Percentiles rank a stretch among this genome's conserved stretches.
phyloP scores from a whole-genome alignment of 2,888 invertebrate species.

The Adineta ricciae region DNA sequence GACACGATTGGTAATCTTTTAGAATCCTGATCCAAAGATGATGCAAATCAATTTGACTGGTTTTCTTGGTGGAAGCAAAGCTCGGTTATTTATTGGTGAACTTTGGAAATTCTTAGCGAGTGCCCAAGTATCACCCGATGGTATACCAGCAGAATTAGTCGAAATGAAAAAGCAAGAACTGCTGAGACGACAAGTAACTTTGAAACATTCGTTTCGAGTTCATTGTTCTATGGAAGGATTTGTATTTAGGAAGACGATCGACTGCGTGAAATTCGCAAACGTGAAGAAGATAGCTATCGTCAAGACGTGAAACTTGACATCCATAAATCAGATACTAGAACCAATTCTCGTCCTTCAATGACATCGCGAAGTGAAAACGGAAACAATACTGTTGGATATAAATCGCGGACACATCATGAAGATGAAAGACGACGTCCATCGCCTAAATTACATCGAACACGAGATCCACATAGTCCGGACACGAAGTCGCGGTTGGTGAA shows the following conservation, averaged over 20 bases:
- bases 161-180: constrained; percentile 30
- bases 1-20: background rate
- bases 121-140: constrained; percentile 85
- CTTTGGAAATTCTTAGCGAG: constrained; percentile 87
- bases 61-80: constrained; percentile 92
- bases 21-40: constrained; percentile 80
- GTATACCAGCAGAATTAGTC: constrained; percentile 67
- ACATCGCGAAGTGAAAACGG: background rate
- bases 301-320: background rate
- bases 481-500: background rate
- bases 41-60: constrained; percentile 99
- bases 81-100: constrained; percentile 91
- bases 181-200: background rate
- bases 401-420: background rate
- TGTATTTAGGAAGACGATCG: background rate
- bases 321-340: background rate
- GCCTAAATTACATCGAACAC: background rate
- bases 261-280: background rate
- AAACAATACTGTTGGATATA: background rate
- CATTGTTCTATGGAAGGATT: too few relatives aligned
- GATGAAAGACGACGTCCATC: background rate
- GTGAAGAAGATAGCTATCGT: background rate
- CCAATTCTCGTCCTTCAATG: background rate
- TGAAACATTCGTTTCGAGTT: too few relatives aligned
- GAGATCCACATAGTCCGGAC: background rate